Evolutionary conservation across 2,797 vertebrate genomes (phyloP), one percentile per base, ranked within the genome.

Genomic region (Coilia nasus): DNA sequence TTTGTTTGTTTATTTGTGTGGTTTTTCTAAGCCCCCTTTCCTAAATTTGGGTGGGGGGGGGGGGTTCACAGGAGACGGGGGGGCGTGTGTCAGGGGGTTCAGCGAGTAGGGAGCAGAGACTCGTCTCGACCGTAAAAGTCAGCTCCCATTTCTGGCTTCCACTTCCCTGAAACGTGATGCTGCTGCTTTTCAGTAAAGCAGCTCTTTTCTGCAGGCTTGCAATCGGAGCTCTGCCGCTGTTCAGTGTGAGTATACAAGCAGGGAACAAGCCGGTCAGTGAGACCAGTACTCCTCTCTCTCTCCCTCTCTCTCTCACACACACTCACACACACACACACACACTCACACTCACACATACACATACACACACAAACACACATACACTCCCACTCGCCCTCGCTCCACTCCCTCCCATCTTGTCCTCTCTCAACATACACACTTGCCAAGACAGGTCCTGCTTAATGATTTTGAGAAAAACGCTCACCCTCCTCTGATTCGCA

Each of bases 141-240:
- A 93, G 94, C 92, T 89, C 92, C 93, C 93, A 41, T 92, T 91
- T 94, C 94, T 95, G 94, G 95, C 95, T 94, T 90, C 86, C 89
- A 93, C 94, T 94, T 94, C 85, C 21, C 92, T 97, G 96, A 96
- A 97, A 97, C 94, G 95, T 93, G 96, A 97, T 97, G 95, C 96
- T 96, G 94, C 93, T 95, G 95, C 94, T 96, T 95, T 97, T 96
- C 94, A 94, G 95, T 93, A 92, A 96, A 96, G 95, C 94, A 91
- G 94, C 94, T 86, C 78, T 94, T 95, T 95, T 96, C 95, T 96
- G 96, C 96, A 95, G 95, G 94, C 94, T 94, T 96, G 96, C 94
- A 95, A 96, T 94, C 94, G 94, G 94, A 94, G 95, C 35, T 41
- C 94, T 91, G 93, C 93, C 93, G 92, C 94, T 90, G 94, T 94